Conservation (phyloP, 2,797 vertebrate species). For the Malacoctenus gilli region DNA sequence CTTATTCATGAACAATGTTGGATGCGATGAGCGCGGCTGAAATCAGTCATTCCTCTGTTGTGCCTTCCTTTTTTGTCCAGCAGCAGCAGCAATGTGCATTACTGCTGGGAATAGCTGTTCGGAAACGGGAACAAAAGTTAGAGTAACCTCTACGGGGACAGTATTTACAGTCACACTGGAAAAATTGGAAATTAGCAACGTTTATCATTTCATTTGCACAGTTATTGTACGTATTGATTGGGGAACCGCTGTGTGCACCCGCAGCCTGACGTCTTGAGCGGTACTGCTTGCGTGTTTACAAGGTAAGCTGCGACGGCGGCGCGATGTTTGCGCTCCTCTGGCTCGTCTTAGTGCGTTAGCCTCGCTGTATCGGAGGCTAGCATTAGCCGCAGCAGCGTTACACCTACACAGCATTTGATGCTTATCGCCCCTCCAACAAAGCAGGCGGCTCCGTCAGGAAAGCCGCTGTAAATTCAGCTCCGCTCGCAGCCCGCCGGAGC, state of each 20-base stretch:
- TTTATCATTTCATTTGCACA: conserved; percentile 60
- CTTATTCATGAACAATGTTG: too few species aligned
- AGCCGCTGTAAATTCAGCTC: neutral
- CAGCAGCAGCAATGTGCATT: too few species aligned
- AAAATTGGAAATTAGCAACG: conserved; percentile 72
- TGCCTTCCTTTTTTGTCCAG: too few species aligned
- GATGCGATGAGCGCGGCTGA: too few species aligned
- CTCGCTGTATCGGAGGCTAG: conserved; percentile 55
- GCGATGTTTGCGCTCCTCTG: conserved; percentile 21
- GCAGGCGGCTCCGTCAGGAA: neutral
- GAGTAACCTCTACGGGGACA: conserved; percentile 46
- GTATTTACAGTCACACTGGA: conserved; percentile 70
- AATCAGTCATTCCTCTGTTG: too few species aligned
- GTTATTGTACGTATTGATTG: conserved; percentile 15
- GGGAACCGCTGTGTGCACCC: neutral
- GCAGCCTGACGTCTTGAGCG: conserved; percentile 13
- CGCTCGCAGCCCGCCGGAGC: neutral
- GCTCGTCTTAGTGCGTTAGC: conserved; percentile 54
- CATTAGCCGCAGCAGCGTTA: conserved; percentile 58
- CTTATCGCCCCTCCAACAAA: conserved; percentile 26
- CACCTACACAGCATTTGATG: conserved; percentile 46
- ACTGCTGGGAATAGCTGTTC: neutral
- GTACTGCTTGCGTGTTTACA: conserved; percentile 8
- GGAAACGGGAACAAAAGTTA: conserved; percentile 58
- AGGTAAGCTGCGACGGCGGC: conserved; percentile 56